phyloP scores from a whole-genome alignment of 2,888 invertebrate genomes.

The Bellardia pandia region DNA sequence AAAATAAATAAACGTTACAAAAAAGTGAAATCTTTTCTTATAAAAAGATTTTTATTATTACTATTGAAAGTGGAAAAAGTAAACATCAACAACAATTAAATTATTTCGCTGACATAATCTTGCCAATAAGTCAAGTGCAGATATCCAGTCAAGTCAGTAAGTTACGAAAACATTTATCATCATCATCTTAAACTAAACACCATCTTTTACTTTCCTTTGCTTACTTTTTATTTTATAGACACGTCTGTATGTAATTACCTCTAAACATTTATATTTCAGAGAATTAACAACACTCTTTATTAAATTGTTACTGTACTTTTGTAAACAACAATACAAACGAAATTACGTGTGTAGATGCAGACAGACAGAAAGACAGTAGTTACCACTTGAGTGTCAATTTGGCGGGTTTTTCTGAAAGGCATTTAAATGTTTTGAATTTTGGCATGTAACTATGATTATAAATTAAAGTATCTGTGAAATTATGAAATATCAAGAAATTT shows the following conservation, averaged over 20 bases:
- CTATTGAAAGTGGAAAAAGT: slow-evolving; percentile 18
- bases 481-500: too few relatives aligned
- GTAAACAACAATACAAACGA: not conserved
- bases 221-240: slow-evolving; percentile 8
- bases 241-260: slow-evolving; percentile 9
- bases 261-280: slow-evolving; percentile 16
- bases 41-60: slow-evolving; percentile 13
- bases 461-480: too few relatives aligned
- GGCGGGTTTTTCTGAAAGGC: not conserved
- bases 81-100: slow-evolving; percentile 7
- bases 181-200: not conserved
- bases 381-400: not conserved
- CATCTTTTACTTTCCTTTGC: not conserved
- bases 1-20: not conserved
- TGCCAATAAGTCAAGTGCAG: slow-evolving; percentile 48
- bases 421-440: too few relatives aligned
- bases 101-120: slow-evolving; percentile 51
- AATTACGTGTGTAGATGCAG: not conserved
- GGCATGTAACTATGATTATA: too few relatives aligned
- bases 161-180: not conserved
- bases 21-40: slow-evolving; percentile 51
- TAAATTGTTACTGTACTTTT: slow-evolving; percentile 13
- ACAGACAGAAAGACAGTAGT: not conserved
- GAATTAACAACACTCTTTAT: slow-evolving; percentile 28
- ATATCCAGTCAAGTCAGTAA: not conserved